phyloP scores from a whole-genome alignment of 1,140 invertebrate species.

The Drosophila nasuta region DNA sequence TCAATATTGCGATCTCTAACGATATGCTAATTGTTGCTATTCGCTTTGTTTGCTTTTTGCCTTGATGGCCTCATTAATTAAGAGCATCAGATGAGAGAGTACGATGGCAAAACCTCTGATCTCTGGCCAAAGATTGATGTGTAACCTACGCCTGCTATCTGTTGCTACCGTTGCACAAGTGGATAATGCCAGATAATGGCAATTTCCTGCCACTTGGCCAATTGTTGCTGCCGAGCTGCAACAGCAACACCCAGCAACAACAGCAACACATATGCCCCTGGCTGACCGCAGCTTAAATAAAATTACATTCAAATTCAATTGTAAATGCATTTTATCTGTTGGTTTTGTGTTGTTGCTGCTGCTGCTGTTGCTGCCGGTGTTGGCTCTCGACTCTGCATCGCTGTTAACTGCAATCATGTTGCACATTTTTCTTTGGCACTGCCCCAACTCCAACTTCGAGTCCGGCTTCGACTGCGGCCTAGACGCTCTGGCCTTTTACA shows the following conservation, averaged over 20 bases:
- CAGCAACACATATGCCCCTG: conserved; percentile 51
- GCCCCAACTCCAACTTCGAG: conserved; percentile 15
- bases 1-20: conserved; percentile 77
- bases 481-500: conserved; percentile 78
- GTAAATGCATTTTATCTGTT: conserved; percentile 84
- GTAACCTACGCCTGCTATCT: conserved; percentile 42
- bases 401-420: conserved; percentile 84
- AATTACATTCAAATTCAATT: conserved; percentile 84
- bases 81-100: conserved; percentile 46
- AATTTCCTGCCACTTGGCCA: conserved; percentile 81
- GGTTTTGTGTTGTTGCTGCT: conserved; percentile 61
- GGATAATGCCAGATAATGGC: conserved; percentile 83
- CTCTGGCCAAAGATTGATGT: conserved; percentile 64
- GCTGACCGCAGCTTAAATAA: conserved; percentile 83
- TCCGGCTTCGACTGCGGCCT: conserved; percentile 45
- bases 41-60: neutral
- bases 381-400: conserved; percentile 39
- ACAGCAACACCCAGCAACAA: conserved; percentile 22
- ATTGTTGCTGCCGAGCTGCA: conserved; percentile 71
- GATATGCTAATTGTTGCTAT: conserved; percentile 71
- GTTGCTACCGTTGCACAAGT: conserved; percentile 67
- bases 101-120: conserved; percentile 55
- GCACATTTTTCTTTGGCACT: conserved; percentile 80
- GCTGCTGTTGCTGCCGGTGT: conserved; percentile 43
- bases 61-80: conserved; percentile 70